Conservation (phyloP, 2,113 vertebrate species). For the Otolemur garnettii region DNA sequence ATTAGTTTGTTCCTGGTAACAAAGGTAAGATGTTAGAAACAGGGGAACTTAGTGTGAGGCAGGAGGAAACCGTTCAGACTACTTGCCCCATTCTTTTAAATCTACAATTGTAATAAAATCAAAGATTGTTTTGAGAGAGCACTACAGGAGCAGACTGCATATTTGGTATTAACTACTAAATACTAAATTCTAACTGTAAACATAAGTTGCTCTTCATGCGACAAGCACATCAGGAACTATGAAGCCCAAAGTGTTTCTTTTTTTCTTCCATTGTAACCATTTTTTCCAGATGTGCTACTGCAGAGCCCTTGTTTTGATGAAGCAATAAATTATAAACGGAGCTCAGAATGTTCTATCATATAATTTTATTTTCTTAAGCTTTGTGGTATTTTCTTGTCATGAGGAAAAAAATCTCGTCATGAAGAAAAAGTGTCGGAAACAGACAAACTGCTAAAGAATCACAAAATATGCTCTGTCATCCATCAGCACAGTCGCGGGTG, state of each 20-base stretch:
- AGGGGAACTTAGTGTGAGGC: neutral
- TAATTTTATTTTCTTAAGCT: neutral
- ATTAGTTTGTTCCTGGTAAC: neutral
- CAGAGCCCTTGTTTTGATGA: neutral
- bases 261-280: neutral
- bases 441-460: neutral
- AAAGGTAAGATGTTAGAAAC: neutral
- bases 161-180: neutral
- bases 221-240: neutral
- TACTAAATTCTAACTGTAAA: neutral
- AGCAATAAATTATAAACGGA: neutral
- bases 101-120: neutral
- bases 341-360: neutral
- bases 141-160: neutral
- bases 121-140: neutral
- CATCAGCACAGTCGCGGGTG: neutral
- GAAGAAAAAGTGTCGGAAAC: neutral
- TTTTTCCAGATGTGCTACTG: neutral
- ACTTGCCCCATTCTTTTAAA: neutral
- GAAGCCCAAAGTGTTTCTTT: neutral
- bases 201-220: neutral
- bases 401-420: neutral
- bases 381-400: slow-evolving; percentile 1
- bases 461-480: neutral
- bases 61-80: neutral